Conservation (phyloP, 2,888 invertebrate species). For the Dicyrtoma fusca region DNA sequence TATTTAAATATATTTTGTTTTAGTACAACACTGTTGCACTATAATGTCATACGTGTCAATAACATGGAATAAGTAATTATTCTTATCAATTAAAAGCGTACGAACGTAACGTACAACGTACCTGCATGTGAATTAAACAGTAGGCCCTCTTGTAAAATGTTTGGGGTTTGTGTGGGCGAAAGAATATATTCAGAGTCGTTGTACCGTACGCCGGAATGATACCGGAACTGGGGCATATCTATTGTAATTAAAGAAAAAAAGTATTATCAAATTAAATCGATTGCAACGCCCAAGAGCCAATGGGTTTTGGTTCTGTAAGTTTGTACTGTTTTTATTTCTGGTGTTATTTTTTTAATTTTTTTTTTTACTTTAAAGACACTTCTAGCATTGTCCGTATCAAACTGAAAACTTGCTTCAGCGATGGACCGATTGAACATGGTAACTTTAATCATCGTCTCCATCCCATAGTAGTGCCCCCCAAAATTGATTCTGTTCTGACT, state of each 20-base stretch:
- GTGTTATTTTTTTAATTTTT: not conserved
- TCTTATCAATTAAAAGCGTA: not conserved
- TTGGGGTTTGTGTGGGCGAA: conserved; percentile 45
- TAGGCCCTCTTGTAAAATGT: conserved; percentile 48
- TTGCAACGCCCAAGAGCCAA: no score
- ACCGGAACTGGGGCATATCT: conserved; percentile 47
- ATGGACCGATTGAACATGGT: conserved; percentile 46
- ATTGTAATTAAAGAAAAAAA: not conserved
- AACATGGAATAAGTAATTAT: no score
- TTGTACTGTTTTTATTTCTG: not conserved
- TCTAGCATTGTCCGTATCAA: conserved; percentile 46
- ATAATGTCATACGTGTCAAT: no score
- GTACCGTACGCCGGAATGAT: conserved; percentile 37
- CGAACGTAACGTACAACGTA: not conserved
- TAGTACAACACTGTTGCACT: no score
- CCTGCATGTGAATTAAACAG: conserved; percentile 48
- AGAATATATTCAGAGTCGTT: conserved; percentile 38
- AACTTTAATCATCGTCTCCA: conserved; percentile 34
- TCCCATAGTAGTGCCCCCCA: conserved; percentile 42
- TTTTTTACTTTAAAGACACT: conserved; percentile 44
- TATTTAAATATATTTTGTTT: not conserved
- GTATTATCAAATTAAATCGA: not conserved
- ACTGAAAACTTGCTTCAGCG: conserved; percentile 47
- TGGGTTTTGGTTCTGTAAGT: no score
- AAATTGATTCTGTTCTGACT: conserved; percentile 47